Evolutionary conservation across 2,888 invertebrate genomes (phyloP), one percentile per base, ranked within the genome.

Genomic region (Mimumesa dahlbomi): DNA sequence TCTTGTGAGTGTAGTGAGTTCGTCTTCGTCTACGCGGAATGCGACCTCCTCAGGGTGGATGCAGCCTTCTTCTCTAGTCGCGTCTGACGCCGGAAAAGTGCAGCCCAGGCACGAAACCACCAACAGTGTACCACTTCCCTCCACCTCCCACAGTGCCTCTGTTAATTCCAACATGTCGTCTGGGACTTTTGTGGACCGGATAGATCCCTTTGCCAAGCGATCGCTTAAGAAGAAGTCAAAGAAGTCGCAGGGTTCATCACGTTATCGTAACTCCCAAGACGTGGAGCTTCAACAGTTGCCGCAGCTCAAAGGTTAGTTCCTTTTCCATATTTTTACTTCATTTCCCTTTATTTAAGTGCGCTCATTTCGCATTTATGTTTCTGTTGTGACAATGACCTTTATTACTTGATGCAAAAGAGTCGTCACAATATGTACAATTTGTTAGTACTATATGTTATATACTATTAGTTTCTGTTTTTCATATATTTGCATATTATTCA

Each of bases 141-240:
- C 73, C 74, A 71, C 50, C 54, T 81, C 77, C 75, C 75, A 75
- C 61, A 82, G 85, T 83, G 84, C 83, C 85, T 82, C 84, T 61
- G 75, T 75, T 81, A 80, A 66, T 74, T 71, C 75, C 85, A 88
- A 84, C 87, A 90, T 90, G 90, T 89, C 90, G 87, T 94, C 95
- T 92, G 94, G 94, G 92, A 94, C 96, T 91, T 97, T 98, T 93
- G 98, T 98, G 92, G 98, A 99, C 93, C 96, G 98, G 92, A 98
- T 99, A 93, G 99, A 99, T 93, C 99, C 99, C 88, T 99, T 99
- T 92, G 96, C 97, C 86, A 99, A 98, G 93, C 94, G 98, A 90
- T 98, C 98, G 88, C 92, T 98, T 88, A 97, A 98, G 93, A 97
- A 98, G 93, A 98, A 99, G 92, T 97, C 97, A 89, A 98, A 97